phyloP scores from a whole-genome alignment of 2,113 vertebrate species.

The Catagonus wagneri region DNA sequence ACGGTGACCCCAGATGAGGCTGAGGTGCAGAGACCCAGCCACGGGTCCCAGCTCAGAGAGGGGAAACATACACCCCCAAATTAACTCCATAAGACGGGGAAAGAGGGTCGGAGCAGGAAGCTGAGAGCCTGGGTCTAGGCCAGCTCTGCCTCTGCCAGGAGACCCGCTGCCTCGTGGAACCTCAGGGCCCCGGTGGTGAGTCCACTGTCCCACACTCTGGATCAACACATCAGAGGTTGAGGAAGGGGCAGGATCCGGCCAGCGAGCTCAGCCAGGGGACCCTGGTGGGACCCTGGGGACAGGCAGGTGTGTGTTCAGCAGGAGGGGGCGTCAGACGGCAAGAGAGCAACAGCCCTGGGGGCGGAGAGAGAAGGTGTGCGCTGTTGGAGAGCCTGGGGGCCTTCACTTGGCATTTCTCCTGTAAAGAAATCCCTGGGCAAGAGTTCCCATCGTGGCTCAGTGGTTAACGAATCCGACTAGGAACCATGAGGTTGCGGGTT shows the following conservation, averaged over 20 bases:
- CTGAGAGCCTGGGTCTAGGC: not conserved
- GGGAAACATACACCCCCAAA: rapidly evolving
- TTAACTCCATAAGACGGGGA: not conserved
- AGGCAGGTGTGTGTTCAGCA: not conserved
- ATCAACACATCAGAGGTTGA: rapidly evolving
- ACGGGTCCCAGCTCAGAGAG: not conserved
- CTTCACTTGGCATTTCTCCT: not conserved
- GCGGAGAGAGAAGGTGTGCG: not conserved
- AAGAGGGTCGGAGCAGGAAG: too few species aligned
- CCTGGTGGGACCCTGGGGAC: not conserved
- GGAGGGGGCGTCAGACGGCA: rapidly evolving
- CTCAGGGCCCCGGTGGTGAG: not conserved
- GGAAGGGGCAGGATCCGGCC: rapidly evolving
- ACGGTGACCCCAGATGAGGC: not conserved
- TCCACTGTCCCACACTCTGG: not conserved
- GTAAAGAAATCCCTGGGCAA: not conserved
- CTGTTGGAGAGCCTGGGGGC: rapidly evolving
- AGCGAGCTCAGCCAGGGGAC: not conserved
- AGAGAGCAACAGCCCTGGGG: not conserved
- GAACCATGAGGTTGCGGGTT: too few species aligned
- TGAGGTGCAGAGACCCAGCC: not conserved
- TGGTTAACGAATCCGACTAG: too few species aligned
- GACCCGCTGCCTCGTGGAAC: rapidly evolving
- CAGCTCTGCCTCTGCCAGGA: not conserved
- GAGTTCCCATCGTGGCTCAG: too few species aligned